These are phyloP conservation scores for Eilema caniola DNA, from an alignment of 2,888 invertebrate genomes.

Conservation along the genomic window DNA sequence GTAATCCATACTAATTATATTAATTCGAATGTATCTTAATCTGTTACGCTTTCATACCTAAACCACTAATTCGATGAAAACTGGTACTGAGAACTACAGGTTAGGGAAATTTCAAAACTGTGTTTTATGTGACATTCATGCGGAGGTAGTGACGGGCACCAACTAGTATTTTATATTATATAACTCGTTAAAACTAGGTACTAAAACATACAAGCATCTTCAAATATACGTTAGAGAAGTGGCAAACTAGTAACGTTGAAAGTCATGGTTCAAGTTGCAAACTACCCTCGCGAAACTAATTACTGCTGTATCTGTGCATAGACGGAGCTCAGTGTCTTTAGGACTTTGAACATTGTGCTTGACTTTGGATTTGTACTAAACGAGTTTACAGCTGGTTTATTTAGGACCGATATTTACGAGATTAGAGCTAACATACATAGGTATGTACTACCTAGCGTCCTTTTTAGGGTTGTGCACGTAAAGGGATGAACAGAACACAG, in stretches of 20 bases:
- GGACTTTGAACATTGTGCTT: slow-evolving; percentile 15
- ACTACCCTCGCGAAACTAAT: slow-evolving; percentile 23
- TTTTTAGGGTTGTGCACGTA: too few species aligned
- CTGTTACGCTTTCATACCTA: too few species aligned
- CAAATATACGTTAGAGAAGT: slow-evolving; percentile 10
- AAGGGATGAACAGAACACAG: too few species aligned
- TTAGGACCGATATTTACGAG: background rate
- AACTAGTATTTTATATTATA: too few species aligned
- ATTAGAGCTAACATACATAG: background rate
- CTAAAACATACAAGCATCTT: background rate
- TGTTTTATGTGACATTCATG: too few species aligned
- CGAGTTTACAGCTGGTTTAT: slow-evolving; percentile 21
- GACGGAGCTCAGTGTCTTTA: slow-evolving; percentile 16
- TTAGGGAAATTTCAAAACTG: too few species aligned
- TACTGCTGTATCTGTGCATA: slow-evolving; percentile 20
- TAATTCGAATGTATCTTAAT: too few species aligned
- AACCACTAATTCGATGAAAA: too few species aligned
- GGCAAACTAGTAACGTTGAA: slow-evolving; percentile 14
- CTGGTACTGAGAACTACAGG: too few species aligned
- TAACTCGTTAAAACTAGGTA: background rate
- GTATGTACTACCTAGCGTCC: background rate
- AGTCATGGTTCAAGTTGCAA: slow-evolving; percentile 22
- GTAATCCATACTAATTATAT: too few species aligned
- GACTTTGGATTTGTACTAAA: slow-evolving; percentile 18
- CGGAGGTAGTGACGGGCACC: too few species aligned